Evolutionary conservation across 2,797 vertebrate species (phyloP), one percentile per base, ranked within the genome.

Genomic region (Sebastes umbrosus): DNA sequence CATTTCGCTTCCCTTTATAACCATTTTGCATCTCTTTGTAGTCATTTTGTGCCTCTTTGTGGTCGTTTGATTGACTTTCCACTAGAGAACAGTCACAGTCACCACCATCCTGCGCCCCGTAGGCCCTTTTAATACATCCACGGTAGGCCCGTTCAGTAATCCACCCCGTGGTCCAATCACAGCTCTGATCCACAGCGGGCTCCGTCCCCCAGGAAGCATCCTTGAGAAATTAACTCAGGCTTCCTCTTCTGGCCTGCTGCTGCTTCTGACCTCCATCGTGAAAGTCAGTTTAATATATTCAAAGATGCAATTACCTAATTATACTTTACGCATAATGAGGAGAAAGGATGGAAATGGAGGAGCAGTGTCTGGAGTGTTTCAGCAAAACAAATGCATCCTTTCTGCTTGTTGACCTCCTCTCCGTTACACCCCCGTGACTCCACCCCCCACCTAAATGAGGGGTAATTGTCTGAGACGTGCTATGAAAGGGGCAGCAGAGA

Each of bases 261-360:
- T 57, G 75, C 43, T 68, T 82, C 7, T 80, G 83, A 87, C 86
- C 86, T 85, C 84, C 74, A 34, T 29, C 62, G 13, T 80, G 63
- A 85, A 87, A 91, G 80, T 74, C 85, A 67, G 32, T 50, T 57
- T 77, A 85, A 89, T 88, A 66, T 83, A 90, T 90, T 90, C 85
- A 84, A 50, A 65, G 83, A 75, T 2, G 55, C 68, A 60, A 74
- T 82, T 71, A 72, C 58, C 71, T 84, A 84, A 89, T 92, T 90
- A 83, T 14, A n/a, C 74, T n/a, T 73, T 8, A 25, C 71, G 82
- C 73, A 87, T 83, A 85, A 90, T 86, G 82, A 84, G 77, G 78
- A 60, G 24, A 12, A 1, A 24, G 57, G 52, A 62, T 50, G 8
- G 57, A 58, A 52, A 87, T 73, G 59, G 52, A 77, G 78, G 55